Base-by-base conservation (phyloP, 2,888 invertebrate species). In the Mythimna lalbum region DNA sequence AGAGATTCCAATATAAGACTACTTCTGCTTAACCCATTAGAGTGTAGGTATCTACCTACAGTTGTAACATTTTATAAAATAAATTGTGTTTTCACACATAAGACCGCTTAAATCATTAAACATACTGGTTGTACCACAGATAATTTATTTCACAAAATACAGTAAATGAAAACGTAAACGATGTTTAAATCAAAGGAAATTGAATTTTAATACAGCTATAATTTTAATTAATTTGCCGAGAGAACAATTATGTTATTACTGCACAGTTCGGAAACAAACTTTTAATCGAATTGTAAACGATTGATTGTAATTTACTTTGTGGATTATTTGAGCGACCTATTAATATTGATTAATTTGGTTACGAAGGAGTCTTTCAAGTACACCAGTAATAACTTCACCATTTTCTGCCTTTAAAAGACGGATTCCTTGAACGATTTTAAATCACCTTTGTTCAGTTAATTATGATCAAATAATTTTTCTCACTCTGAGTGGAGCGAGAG, bases 221-320 rank as follows among this genome's bases (percentile, higher is more conserved):
- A 63, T 71, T 74, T 76, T 71, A 79, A 83, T 82, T 76, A 84
- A 79, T 73, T 79, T 69, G 55, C 62, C n/a, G 52, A 49, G 63
- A 60, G 59, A 69, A 55, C 60, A 56, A 62, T 78, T 59, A 81
- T 56, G 57, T 70, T 62, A 81, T 63, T 63, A 73, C 69, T 76
- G 63, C 12, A 53, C 31, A 53, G 53, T 65, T 52, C 43, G 50
- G 53, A 62, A 74, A 65, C 47, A 81, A 78, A 76, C 52, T 78
- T 78, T 76, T 76, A 76, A 76, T 65, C 52, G 57, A 81, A 62
- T 81, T 76, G 36, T 52, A 63, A 76, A 50, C 64, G 62, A 81
- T 65, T 69, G 59, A 53, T 69, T 63, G 50, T 65, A 55, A 69
- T 55, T 76, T 64, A 56, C 21, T 80, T 68, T 57, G 14, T 27